A percentile compares a stretch with the other conserved stretches of the same genome.
Evolutionary conservation across 1,140 invertebrate genomes (phyloP).

Genomic region (Lucilia cuprina): DNA sequence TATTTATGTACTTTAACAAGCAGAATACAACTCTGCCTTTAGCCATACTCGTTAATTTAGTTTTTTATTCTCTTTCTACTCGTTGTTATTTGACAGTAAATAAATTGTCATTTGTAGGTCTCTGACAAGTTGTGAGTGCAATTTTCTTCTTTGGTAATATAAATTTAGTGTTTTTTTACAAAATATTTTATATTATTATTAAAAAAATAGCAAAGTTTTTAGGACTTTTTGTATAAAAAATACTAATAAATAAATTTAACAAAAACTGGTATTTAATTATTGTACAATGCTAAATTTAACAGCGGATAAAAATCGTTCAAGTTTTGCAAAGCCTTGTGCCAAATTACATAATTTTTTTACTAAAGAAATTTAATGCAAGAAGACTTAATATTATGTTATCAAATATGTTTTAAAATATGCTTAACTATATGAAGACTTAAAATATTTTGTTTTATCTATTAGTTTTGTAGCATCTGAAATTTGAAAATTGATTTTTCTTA

Average conservation of each 20-base stretch:
- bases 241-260: neutral
- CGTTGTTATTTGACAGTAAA: slow-evolving; percentile 13
- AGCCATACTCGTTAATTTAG: neutral
- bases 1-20: neutral
- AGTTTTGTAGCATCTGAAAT: too few species aligned
- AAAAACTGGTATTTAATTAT: too few species aligned
- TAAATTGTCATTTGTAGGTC: slow-evolving; percentile 30
- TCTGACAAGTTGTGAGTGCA: slow-evolving; percentile 21
- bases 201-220: neutral
- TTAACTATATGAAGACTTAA: neutral
- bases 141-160: slow-evolving; percentile 21
- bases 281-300: too few species aligned
- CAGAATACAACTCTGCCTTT: neutral
- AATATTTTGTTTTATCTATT: neutral
- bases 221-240: neutral
- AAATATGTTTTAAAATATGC: too few species aligned
- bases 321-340: neutral
- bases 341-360: slow-evolving; percentile 19
- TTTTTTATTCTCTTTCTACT: neutral
- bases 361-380: too few species aligned
- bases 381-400: neutral
- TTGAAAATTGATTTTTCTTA: neutral
- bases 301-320: too few species aligned
- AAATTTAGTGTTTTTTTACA: neutral
- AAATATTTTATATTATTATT: neutral